Evolutionary conservation across 2,888 invertebrate genomes (phyloP).

Genomic region (Thereva nobilitata): DNA sequence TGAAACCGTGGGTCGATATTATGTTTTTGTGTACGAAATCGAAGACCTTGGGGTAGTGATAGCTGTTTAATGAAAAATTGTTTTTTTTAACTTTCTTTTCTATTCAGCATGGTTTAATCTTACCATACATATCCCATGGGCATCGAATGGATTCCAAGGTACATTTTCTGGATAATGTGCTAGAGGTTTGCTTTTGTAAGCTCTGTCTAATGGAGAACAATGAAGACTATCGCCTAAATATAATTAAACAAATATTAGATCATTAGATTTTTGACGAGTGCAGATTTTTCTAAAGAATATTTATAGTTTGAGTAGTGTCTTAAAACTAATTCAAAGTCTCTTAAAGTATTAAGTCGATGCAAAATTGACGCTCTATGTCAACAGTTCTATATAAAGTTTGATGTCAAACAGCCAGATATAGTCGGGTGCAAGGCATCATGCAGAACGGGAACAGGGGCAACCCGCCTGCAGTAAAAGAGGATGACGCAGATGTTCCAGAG

Average conservation of each 20-base stretch:
- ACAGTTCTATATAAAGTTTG: too few relatives aligned
- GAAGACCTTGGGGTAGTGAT: slow-evolving; percentile 90
- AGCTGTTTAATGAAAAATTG: slow-evolving; percentile 65
- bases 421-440: too few relatives aligned
- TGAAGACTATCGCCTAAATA: slow-evolving; percentile 78
- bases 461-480: too few relatives aligned
- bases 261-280: not conserved
- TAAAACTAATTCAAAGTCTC: too few relatives aligned
- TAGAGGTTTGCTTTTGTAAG: slow-evolving; percentile 91
- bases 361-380: too few relatives aligned
- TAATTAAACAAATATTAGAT: not conserved
- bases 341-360: too few relatives aligned
- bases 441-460: too few relatives aligned
- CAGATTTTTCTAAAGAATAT: too few relatives aligned
- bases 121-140: slow-evolving; percentile 96
- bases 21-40: slow-evolving; percentile 94
- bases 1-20: slow-evolving; percentile 86
- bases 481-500: too few relatives aligned
- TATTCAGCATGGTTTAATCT: slow-evolving; percentile 40
- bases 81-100: not conserved
- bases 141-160: slow-evolving; percentile 87
- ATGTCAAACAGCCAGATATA: too few relatives aligned
- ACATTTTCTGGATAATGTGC: slow-evolving; percentile 94
- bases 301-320: too few relatives aligned
- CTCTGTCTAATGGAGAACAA: slow-evolving; percentile 89